Conservation (phyloP, 2,797 vertebrate genomes). For the Paramormyrops hopkinsi region DNA sequence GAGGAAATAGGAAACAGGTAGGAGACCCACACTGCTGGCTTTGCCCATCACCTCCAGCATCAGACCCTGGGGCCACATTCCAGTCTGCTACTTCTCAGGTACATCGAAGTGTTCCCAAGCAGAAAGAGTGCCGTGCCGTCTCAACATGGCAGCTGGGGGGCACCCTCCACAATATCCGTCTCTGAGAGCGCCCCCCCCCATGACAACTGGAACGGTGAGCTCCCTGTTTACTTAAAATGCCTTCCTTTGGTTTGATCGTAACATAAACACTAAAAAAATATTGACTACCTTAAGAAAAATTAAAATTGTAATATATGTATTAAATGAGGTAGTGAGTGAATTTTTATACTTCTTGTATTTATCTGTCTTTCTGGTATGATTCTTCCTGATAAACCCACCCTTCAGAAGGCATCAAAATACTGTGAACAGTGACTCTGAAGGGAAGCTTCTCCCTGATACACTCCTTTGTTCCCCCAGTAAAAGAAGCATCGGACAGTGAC, state of each 20-base stretch:
- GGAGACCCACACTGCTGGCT: not conserved
- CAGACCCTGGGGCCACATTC: not conserved
- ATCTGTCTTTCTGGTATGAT: not conserved
- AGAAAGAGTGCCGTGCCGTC: conserved; percentile 57
- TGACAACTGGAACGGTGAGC: not conserved
- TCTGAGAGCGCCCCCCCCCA: not conserved
- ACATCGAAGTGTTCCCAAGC: conserved; percentile 84
- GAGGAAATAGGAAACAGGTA: conserved; percentile 79
- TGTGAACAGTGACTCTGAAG: not conserved
- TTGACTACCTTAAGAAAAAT: not conserved
- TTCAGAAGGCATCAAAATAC: not conserved
- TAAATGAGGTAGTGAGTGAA: not conserved
- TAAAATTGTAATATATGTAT: not conserved
- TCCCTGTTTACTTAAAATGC: not conserved
- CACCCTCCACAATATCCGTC: not conserved
- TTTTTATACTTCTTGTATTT: not conserved
- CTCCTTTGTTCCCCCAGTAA: not conserved
- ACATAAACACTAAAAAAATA: not conserved
- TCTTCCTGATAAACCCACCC: not conserved
- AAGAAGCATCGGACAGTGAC: conserved; percentile 55
- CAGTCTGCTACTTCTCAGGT: conserved; percentile 55
- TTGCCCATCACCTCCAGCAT: not conserved
- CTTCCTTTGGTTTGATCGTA: not conserved
- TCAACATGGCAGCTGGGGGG: not conserved
- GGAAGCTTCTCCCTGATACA: not conserved